Percentiles rank a stretch among this genome's conserved stretches.
phyloP scores from a whole-genome alignment of 2,888 invertebrate species.

The Rotaria socialis region DNA sequence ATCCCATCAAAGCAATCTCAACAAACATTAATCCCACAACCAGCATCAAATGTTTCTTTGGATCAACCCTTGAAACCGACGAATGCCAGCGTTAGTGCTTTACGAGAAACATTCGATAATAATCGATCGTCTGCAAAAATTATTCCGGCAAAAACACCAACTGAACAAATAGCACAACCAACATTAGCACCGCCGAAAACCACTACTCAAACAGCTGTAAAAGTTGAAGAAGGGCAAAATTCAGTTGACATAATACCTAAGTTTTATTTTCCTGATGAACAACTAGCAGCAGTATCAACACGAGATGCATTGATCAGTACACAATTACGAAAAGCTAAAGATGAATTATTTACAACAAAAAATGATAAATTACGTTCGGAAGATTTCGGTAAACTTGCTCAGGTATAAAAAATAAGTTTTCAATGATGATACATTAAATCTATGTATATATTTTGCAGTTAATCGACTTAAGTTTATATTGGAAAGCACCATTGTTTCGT shows the following conservation, averaged over 20 bases:
- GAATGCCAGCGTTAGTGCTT: background rate
- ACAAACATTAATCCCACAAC: background rate
- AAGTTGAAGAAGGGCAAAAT: background rate
- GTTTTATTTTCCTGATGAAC: constrained; percentile 43
- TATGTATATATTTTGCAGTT: background rate
- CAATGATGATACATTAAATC: too few relatives aligned
- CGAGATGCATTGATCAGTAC: background rate
- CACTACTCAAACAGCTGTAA: background rate
- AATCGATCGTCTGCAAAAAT: background rate
- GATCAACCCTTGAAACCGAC: background rate
- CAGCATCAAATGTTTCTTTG: background rate
- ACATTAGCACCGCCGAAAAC: background rate
- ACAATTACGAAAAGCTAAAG: background rate
- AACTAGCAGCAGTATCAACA: background rate
- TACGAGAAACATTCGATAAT: background rate
- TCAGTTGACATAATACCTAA: background rate
- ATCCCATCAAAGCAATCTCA: background rate
- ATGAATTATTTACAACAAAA: background rate
- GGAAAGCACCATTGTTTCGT: constrained; percentile 33
- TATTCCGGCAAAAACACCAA: background rate
- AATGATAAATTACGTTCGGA: constrained; percentile 26
- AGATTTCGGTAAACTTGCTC: constrained; percentile 21
- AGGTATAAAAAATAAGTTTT: background rate
- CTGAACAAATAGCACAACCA: background rate
- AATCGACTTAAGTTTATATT: background rate